Evolutionary conservation across 2,113 vertebrate species (phyloP).

Genomic region (Coregonus clupeaformis): DNA sequence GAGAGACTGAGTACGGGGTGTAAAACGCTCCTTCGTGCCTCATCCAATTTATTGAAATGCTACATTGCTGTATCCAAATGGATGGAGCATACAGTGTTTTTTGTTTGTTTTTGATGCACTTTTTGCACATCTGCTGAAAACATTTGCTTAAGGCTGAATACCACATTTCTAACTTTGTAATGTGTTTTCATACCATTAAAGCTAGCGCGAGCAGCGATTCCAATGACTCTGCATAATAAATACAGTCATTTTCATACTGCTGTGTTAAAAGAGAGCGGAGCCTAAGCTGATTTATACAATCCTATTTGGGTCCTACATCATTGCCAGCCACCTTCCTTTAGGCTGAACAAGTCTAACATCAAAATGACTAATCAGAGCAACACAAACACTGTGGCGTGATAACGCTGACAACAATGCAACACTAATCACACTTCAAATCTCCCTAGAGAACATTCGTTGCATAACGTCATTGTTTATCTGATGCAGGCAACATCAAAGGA

Average conservation of each 20-base stretch:
- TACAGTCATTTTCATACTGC: constrained; percentile 13
- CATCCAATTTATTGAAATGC: constrained; percentile 19
- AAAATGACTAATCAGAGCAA: background rate
- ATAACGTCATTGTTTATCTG: background rate
- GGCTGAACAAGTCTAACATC: background rate
- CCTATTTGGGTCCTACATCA: constrained; percentile 13
- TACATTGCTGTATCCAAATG: background rate
- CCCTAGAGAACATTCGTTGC: constrained; percentile 13
- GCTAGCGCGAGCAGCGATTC: no score
- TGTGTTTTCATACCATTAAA: constrained; percentile 4
- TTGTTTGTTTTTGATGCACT: background rate
- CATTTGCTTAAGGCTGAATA: background rate
- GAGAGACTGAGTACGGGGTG: constrained; percentile 12
- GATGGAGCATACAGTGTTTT: background rate
- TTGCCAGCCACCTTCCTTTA: constrained; percentile 1
- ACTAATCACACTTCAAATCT: constrained; percentile 30
- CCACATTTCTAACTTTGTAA: background rate
- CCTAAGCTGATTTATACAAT: constrained; percentile 19
- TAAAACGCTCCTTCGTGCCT: background rate
- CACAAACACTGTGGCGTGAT: constrained; percentile 17
- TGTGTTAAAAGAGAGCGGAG: constrained; percentile 22
- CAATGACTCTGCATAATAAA: background rate
- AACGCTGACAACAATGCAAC: constrained; percentile 19
- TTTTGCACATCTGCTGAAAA: background rate
- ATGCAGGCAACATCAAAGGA: constrained; percentile 1